A percentile compares a stretch with the other conserved stretches of the same genome.
These are phyloP conservation scores for Apamea crenata DNA, from an alignment of 2,888 invertebrate genomes.

Conservation along the genomic window DNA sequence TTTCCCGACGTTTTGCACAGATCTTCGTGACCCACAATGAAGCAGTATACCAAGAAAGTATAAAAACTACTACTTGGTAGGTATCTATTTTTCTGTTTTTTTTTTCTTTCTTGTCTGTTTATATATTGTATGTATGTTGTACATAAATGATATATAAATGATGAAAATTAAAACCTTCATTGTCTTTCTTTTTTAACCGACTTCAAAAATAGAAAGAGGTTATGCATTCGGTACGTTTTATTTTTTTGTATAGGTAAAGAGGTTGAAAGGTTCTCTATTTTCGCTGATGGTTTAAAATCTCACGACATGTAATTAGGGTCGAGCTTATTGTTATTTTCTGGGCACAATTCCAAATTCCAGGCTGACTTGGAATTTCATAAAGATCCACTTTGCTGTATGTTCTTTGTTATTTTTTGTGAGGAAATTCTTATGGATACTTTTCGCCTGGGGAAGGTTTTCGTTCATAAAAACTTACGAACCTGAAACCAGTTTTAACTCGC, in stretches of 20 bases:
- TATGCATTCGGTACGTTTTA: background rate
- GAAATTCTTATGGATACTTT: background rate
- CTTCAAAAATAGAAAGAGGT: background rate
- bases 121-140: too few relatives aligned
- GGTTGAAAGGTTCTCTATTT: background rate
- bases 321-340: conserved; percentile 26
- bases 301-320: conserved; percentile 24
- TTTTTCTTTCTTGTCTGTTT: too few relatives aligned
- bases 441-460: background rate
- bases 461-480: background rate
- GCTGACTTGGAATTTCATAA: conserved; percentile 28
- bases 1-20: conserved; percentile 1
- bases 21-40: background rate
- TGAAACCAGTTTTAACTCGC: background rate
- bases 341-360: conserved; percentile 26
- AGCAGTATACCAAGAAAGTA: background rate
- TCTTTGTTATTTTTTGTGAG: conserved; percentile 18
- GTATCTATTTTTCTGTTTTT: too few relatives aligned
- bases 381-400: background rate
- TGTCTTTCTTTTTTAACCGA: background rate
- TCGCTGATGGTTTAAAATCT: background rate
- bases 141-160: too few relatives aligned
- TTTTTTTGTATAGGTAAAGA: background rate
- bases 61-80: background rate
- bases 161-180: background rate